Conservation (phyloP, 2,888 invertebrate species). For the Melanostoma scalare region DNA sequence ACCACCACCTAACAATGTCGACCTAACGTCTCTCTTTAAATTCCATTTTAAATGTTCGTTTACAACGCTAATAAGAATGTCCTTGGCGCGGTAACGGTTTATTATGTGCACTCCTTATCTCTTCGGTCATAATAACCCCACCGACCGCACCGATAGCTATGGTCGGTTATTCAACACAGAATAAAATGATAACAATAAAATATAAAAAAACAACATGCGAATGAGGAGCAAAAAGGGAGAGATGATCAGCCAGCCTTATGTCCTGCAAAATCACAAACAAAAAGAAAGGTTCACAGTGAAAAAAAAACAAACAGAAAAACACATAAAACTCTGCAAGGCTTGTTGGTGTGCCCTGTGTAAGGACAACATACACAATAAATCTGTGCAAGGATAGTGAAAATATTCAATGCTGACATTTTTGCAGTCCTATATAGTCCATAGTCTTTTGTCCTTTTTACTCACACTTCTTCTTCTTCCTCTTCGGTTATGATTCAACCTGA, state of each 20-base stretch:
- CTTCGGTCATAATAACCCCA: conserved; percentile 50
- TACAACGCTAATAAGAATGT: conserved; percentile 72
- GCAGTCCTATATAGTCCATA: background rate
- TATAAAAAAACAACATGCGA: conserved; percentile 50
- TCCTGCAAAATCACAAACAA: background rate
- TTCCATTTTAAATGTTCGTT: conserved; percentile 67
- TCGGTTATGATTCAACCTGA: background rate
- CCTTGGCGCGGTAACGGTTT: conserved; percentile 67
- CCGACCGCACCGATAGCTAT: conserved; percentile 24
- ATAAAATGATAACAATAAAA: background rate
- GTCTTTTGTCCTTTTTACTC: background rate
- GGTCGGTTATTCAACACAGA: background rate
- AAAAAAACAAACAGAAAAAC: background rate
- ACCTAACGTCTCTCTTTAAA: conserved; percentile 62
- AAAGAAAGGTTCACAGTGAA: background rate
- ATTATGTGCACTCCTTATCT: conserved; percentile 68
- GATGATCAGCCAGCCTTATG: conserved; percentile 17
- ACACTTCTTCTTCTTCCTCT: background rate
- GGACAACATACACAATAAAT: conserved; percentile 57
- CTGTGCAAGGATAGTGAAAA: conserved; percentile 48
- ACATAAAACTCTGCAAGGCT: conserved; percentile 12
- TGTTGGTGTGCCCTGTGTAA: conserved; percentile 14
- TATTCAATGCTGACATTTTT: conserved; percentile 62
- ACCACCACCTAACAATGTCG: conserved; percentile 10
- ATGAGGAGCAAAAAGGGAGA: conserved; percentile 36